Base-by-base conservation (phyloP, 2,113 vertebrate genomes). In the Pontoporia blainvillei region DNA sequence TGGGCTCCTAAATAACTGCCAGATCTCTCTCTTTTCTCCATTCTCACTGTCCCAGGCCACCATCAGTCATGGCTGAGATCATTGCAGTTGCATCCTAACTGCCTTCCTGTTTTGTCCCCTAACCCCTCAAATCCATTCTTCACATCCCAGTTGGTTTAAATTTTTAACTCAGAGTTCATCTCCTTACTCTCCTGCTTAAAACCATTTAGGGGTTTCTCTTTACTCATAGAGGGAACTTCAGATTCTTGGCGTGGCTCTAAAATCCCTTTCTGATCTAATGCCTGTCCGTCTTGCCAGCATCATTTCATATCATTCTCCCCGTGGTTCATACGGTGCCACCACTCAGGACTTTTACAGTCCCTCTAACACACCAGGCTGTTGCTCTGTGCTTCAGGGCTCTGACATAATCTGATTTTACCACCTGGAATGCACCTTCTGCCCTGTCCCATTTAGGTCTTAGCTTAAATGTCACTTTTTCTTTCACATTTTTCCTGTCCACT, bases 151-250 rank as follows among this genome's bases (percentile, higher is more conserved):
- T 54, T 84, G 61, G 8, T 62, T 2, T 82, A 75, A 88, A 59
- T 39, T 76, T 90, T 93, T 88, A 93, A 86, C n/a, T 89, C 46
- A 86, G 1, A 87, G 59, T 23, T 64, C 9, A 66, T 73, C 52
- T 91, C 72, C 14, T 91, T 59, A 64, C 34, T 94, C 27, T 95
- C 57, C 59, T 73, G 27, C 75, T 92, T 92, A 91, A 89, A 95
- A 52, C 54, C 21, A 23, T 39, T 44, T 25, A 61, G 31, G 64
- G 61, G 23, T 71, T 97, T 96, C 59, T 94, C 5, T 21, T 92
- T 83, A 73, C 25, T 66, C 57, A 34, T 8, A 78, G 20, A 92
- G 23, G 52, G 66, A 92, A 87, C 27, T 67, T 84, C 23, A 72
- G 1, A 46, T 27, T 72, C 54, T 83, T 17, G 41, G 52, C 36